A percentile compares a stretch with the other conserved stretches of the same genome.
These are phyloP conservation scores for Caenorhabditis sp. DNA, from an alignment of 2,888 invertebrate species.

Conservation along the genomic window DNA sequence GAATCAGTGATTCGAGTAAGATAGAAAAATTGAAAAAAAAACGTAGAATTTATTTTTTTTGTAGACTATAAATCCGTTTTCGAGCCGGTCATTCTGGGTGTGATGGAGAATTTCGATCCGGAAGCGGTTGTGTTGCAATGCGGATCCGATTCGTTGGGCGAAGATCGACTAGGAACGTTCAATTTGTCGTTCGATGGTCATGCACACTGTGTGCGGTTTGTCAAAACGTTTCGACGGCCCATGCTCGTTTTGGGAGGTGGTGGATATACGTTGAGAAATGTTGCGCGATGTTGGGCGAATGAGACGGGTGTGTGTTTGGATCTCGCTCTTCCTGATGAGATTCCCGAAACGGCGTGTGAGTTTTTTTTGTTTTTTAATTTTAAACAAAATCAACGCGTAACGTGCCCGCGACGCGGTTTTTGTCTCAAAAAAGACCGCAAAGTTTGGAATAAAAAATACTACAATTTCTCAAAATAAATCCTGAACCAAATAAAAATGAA, in stretches of 20 bases:
- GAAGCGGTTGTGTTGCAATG: constrained; percentile 93
- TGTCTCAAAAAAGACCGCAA: too few species aligned
- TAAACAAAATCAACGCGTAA: too few species aligned
- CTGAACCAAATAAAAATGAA: too few species aligned
- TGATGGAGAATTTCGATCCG: constrained; percentile 94
- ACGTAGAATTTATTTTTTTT: not conserved
- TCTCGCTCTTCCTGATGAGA: constrained; percentile 89
- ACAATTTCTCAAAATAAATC: too few species aligned
- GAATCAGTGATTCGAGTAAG: constrained; percentile 84
- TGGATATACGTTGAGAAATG: constrained; percentile 94
- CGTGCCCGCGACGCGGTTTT: too few species aligned
- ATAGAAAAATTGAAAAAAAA: not conserved
- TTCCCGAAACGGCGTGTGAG: constrained; percentile 76
- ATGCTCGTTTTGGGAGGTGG: constrained; percentile 86
- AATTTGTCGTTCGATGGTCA: constrained; percentile 76
- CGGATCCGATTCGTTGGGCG: constrained; percentile 95
- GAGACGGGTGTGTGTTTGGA: constrained; percentile 93
- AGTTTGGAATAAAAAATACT: too few species aligned
- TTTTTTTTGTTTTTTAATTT: too few species aligned
- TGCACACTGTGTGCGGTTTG: constrained; percentile 91
- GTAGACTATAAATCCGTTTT: constrained; percentile 80
- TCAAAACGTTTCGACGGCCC: constrained; percentile 89
- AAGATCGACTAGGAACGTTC: constrained; percentile 93
- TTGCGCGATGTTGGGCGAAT: constrained; percentile 98
- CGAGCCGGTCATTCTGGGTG: constrained; percentile 85